A percentile compares a stretch with the other conserved stretches of the same genome.
These are phyloP conservation scores for Hylaea fasciaria DNA, from an alignment of 2,888 invertebrate species.

Conservation along the genomic window DNA sequence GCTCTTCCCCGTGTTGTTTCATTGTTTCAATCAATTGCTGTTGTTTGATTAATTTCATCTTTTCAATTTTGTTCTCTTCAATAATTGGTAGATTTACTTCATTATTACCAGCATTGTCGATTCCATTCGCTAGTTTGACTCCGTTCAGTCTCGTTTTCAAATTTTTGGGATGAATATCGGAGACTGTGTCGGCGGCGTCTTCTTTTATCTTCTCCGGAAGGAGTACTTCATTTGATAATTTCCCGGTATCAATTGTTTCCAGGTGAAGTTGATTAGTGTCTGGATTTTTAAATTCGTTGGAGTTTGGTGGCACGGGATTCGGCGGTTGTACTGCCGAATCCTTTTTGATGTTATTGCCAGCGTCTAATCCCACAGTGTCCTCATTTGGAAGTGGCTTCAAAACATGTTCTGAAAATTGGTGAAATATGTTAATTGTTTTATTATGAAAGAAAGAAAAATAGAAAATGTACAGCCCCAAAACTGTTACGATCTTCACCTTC, in stretches of 20 bases:
- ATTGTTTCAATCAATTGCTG: conserved; percentile 86
- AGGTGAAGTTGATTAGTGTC: conserved; percentile 46
- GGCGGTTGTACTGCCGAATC: conserved; percentile 79
- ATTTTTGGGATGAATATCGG: conserved; percentile 70
- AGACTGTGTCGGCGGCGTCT: conserved; percentile 54
- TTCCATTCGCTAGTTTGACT: conserved; percentile 55
- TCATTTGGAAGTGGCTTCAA: conserved; percentile 49
- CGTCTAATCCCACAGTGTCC: conserved; percentile 44
- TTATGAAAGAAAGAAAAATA: no score
- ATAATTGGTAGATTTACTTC: conserved; percentile 43
- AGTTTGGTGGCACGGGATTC: conserved; percentile 75
- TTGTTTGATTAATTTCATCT: conserved; percentile 61
- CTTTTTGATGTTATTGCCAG: conserved; percentile 52
- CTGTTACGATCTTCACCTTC: conserved; percentile 55
- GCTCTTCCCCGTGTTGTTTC: conserved; percentile 88
- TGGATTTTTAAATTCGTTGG: conserved; percentile 64
- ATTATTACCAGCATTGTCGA: conserved; percentile 48
- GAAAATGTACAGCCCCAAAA: no score
- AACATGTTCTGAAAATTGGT: conserved; percentile 53
- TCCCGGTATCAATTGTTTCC: conserved; percentile 23
- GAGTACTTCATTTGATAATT: conserved; percentile 35
- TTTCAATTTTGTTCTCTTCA: conserved; percentile 58
- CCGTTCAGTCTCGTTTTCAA: conserved; percentile 60
- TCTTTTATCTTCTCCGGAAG: conserved; percentile 46
- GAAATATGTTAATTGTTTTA: neutral